These are phyloP conservation scores for Phocoena sinus DNA, from an alignment of 2,113 vertebrate species.

Conservation along the genomic window DNA sequence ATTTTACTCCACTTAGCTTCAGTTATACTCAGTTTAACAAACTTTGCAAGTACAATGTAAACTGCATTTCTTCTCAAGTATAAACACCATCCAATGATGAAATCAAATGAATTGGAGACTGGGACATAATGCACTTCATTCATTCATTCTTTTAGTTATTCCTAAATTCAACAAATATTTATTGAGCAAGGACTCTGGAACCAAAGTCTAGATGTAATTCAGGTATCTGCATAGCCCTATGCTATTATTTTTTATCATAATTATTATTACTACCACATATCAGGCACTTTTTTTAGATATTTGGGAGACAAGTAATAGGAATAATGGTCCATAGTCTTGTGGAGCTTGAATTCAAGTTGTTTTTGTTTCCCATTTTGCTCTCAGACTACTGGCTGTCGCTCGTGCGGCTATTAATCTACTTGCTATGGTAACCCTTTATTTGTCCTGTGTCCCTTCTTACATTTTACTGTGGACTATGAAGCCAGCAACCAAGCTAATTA, in stretches of 20 bases:
- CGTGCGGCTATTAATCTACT: neutral
- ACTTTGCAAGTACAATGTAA: neutral
- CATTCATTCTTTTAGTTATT: neutral
- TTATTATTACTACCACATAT: neutral
- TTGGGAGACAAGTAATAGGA: neutral
- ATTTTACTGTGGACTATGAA: conserved; percentile 13
- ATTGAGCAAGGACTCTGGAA: neutral
- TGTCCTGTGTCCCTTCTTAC: neutral
- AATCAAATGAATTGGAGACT: neutral
- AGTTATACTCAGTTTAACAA: conserved; percentile 18
- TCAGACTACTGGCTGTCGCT: neutral
- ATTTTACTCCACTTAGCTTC: conserved; percentile 22
- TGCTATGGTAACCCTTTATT: neutral
- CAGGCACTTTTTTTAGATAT: neutral
- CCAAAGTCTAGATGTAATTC: neutral
- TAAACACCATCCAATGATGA: neutral
- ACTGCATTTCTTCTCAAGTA: neutral
- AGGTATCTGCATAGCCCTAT: neutral
- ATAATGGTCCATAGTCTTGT: neutral
- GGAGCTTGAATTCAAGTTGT: neutral
- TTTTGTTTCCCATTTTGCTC: conserved; percentile 13
- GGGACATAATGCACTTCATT: neutral
- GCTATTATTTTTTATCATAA: neutral
- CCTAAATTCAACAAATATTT: conserved; percentile 25
- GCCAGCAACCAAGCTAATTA: neutral